phyloP scores from a whole-genome alignment of 1,140 invertebrate genomes.

The Helicoverpa zea region DNA sequence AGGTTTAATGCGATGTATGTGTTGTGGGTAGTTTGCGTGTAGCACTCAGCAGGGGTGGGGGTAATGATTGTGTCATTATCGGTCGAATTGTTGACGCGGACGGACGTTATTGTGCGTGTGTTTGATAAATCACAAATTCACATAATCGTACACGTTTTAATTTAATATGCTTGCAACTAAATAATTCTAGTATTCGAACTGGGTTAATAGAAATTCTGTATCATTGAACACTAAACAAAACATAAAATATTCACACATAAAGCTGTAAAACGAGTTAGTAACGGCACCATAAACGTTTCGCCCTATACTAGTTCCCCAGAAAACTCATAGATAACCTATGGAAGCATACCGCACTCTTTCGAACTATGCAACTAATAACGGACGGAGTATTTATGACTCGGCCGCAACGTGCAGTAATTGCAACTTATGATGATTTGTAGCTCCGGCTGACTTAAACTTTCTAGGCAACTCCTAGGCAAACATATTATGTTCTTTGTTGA shows the following conservation, averaged over 20 bases:
- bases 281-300: not conserved
- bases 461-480: constrained; percentile 32
- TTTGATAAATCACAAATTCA: constrained; percentile 24
- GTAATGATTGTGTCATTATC: constrained; percentile 36
- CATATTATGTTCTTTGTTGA: constrained; percentile 36
- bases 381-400: constrained; percentile 70
- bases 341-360: constrained; percentile 64
- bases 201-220: constrained; percentile 6
- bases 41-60: constrained; percentile 14
- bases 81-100: constrained; percentile 11
- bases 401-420: constrained; percentile 72
- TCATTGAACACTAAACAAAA: not conserved
- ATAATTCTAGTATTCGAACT: not conserved
- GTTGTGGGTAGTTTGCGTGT: constrained; percentile 36
- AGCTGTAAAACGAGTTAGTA: constrained; percentile 20
- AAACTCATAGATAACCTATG: constrained; percentile 39
- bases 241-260: constrained; percentile 1
- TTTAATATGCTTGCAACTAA: not conserved
- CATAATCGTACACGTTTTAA: constrained; percentile 7
- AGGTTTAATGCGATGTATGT: constrained; percentile 33
- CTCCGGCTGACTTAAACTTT: constrained; percentile 64
- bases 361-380: constrained; percentile 82
- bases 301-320: constrained; percentile 6
- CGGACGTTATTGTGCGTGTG: constrained; percentile 13
- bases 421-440: constrained; percentile 81